Evolutionary conservation across 2,888 invertebrate species (phyloP).

Genomic region (Brachyptera putata): DNA sequence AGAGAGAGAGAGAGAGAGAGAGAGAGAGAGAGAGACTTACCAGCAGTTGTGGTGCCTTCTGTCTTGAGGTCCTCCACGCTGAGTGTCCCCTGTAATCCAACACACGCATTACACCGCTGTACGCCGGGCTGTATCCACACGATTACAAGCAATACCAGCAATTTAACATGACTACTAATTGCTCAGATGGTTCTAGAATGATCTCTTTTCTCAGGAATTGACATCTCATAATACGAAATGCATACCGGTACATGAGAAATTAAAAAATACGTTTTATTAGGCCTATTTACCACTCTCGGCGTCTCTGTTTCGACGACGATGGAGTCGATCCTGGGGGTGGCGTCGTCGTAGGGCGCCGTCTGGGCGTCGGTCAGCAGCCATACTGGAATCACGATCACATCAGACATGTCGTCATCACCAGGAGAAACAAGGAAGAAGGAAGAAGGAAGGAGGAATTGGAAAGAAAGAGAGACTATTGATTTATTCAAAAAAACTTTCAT

Average conservation of each 20-base stretch:
- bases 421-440: background rate
- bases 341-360: background rate
- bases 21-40: no score
- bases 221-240: no score
- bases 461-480: slow-evolving; percentile 43
- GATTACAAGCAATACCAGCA: no score
- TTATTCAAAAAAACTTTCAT: no score
- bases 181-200: no score
- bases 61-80: slow-evolving; percentile 15
- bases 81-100: slow-evolving; percentile 2
- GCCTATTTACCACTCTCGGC: background rate
- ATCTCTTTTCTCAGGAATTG: no score
- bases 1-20: no score
- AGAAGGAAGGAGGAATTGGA: slow-evolving; percentile 19
- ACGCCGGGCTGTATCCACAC: no score
- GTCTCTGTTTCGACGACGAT: background rate
- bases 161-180: no score
- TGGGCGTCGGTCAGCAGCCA: background rate
- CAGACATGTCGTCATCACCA: background rate
- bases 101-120: no score
- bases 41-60: background rate
- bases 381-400: background rate
- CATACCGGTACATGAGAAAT: no score
- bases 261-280: no score
- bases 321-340: background rate